Conservation (phyloP, 2,113 vertebrate genomes). For the Myodes glareolus region DNA sequence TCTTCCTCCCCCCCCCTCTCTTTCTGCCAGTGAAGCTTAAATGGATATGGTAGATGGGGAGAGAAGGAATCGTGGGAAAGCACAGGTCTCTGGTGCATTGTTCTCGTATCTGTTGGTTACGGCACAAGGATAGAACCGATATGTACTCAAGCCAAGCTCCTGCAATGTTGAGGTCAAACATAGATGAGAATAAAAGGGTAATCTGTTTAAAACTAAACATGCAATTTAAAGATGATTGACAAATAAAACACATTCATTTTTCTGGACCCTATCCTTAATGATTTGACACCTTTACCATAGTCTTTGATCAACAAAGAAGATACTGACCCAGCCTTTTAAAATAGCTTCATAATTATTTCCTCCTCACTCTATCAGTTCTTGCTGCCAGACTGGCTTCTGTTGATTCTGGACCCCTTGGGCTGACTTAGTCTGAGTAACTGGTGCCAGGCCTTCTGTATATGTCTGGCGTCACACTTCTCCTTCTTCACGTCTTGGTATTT, state of each 20-base stretch:
- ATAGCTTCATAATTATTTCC: constrained; percentile 21
- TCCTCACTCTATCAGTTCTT: neutral
- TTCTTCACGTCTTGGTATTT: neutral
- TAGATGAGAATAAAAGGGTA: constrained; percentile 48
- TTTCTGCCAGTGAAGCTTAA: constrained; percentile 30
- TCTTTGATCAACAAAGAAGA: constrained; percentile 47
- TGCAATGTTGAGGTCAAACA: neutral
- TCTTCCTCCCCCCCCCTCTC: too few relatives aligned
- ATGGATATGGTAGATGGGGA: neutral
- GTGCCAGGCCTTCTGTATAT: neutral
- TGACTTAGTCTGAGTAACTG: neutral
- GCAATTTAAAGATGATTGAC: constrained; percentile 34
- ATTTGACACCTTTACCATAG: constrained; percentile 14
- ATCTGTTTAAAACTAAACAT: constrained; percentile 47
- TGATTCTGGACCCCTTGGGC: neutral
- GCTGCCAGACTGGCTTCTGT: neutral
- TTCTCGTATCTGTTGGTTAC: neutral
- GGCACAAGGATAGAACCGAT: neutral
- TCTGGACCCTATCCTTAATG: neutral
- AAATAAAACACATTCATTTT: constrained; percentile 38
- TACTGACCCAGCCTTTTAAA: neutral
- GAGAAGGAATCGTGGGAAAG: neutral
- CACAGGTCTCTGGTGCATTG: neutral
- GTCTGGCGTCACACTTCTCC: neutral
- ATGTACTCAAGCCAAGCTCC: neutral